Evolutionary conservation across 2,113 vertebrate species (phyloP), one percentile per base, ranked within the genome.

Genomic region (Boleophthalmus pectinirostris): DNA sequence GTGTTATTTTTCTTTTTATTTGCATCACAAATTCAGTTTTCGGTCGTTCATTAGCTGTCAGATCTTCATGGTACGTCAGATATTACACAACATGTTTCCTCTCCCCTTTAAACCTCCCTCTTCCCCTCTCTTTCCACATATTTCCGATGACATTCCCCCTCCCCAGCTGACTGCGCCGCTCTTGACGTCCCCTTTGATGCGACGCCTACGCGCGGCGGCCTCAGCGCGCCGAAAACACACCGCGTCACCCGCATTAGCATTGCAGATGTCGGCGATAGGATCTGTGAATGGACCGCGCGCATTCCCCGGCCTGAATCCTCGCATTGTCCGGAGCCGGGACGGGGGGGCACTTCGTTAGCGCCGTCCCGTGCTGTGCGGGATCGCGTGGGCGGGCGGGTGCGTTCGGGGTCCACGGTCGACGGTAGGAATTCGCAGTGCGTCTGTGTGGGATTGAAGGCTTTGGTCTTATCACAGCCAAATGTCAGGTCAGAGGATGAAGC

Each of bases 201-300:
- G 20, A 71, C 68, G 81, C 88, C 89, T 67, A 87, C 80, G 67
- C 85, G 80, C 8, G 10, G 81, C 73, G 69, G 60, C 69, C 61
- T 56, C 53, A 61, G 60, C 1, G 12, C 16, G 84, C 79, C 76
- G n/a, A 82, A 81, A 83, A 81, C 72, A 64, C 79, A 81, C 82
- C 67, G 29, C 49, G 70, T 70, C 72, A 66, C 43, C 70, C 69
- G 56, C 3, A 95, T 95, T 95, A 93, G 88, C 92, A 94, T 91
- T 94, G 94, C 93, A 95, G 93, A 95, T 92, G 90, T 72, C 71
- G 35, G 79, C 33, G 90, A 90, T 90, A 91, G 86, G 71, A 88
- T 90, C 93, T 89, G 85, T 92, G 86, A 94, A 92, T 92, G 91
- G 91, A 89, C 72, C 89, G 92, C 92, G 93, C 90, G 92, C 91